Percentiles rank a stretch among this genome's conserved stretches.
phyloP scores from a whole-genome alignment of 2,113 vertebrate genomes.

The Mormyrus lacerda region DNA sequence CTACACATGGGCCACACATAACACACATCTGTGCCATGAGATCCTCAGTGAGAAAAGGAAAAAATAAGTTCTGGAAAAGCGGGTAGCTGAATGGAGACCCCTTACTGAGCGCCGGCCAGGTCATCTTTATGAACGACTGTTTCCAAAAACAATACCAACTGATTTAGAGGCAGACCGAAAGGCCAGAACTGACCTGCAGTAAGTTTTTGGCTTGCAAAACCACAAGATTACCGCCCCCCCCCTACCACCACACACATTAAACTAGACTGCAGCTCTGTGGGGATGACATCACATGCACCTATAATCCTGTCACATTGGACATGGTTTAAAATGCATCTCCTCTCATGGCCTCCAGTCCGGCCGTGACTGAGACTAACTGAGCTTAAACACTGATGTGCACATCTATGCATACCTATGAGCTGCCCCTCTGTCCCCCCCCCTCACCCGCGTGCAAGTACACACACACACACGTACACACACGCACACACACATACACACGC shows the following conservation, averaged over 20 bases:
- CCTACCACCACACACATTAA: neutral
- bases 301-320: neutral
- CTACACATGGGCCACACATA: neutral
- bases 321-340: neutral
- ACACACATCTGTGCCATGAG: neutral
- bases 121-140: neutral
- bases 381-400: neutral
- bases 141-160: conserved; percentile 24
- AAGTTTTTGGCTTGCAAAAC: conserved; percentile 25
- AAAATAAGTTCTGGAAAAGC: neutral
- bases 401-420: neutral
- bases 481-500: too few species aligned
- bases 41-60: neutral
- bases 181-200: conserved; percentile 40
- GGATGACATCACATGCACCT: neutral
- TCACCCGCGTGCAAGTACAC: neutral
- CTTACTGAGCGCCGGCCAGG: neutral
- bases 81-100: neutral
- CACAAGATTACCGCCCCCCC: neutral
- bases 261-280: neutral
- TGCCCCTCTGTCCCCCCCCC: neutral
- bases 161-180: conserved; percentile 27
- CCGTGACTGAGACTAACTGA: neutral
- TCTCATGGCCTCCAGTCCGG: neutral
- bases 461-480: neutral